Evolutionary conservation across 2,888 invertebrate genomes (phyloP), one percentile per base, ranked within the genome.

Genomic region (Tortrix viridana): DNA sequence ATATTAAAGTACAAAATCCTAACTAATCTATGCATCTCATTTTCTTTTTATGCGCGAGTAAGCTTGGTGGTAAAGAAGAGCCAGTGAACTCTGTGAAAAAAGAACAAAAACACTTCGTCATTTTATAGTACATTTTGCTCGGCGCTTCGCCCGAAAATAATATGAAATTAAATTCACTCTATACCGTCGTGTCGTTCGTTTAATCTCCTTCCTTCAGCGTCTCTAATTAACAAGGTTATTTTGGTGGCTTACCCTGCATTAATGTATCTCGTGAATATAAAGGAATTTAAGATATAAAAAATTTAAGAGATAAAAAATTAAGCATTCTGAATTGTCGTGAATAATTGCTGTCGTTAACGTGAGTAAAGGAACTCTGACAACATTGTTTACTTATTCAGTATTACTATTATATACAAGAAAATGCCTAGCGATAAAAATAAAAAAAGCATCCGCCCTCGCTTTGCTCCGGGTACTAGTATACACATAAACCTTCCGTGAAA

Each of bases 191-290:
- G 56, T 62, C 56, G 50, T 69, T 55, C 59, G 37, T 53, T 43
- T 73, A 70, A 72, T 75, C 70, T 69, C 62, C 63, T 68, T 72
- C 65, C 65, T 65, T 67, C 68, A 68, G 58, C 69, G 69, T 71
- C 71, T 72, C 66, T 75, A 74, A 80, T 81, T 79, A 81, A 79
- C 71, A 72, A 74, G 71, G 72, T 75, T 77, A 74, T 77, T 77
- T 70, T 67, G 66, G 68, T 57, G 67, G 73, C 71, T 77, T 70
- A 72, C 58, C 60, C 64, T 62, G 72, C 69, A 70, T 75, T 67
- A 68, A 68, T 68, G 32, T 71, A 69, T 71, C 67, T 56, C 60
- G 49, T 44, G 46, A 66, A 69, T 67, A 56, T 50, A 57, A 47
- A 52, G 61, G 66, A 65, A 64, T 65, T 68, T 71, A 58, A 16